These are phyloP conservation scores for Eira barbara DNA, from an alignment of 2,113 vertebrate genomes.

Conservation along the genomic window DNA sequence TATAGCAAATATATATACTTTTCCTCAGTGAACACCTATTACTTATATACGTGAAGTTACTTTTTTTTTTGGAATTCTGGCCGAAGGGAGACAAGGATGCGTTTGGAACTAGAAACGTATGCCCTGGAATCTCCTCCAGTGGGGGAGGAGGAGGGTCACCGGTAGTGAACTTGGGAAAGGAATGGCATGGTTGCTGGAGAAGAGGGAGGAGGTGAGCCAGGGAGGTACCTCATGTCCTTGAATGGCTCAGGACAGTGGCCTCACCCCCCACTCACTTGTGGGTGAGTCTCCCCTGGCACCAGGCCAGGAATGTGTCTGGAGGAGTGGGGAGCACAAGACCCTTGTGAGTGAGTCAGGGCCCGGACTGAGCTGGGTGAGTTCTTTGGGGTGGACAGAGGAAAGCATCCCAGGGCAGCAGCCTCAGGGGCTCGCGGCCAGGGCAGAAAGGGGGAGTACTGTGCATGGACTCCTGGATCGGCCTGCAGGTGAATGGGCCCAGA, in stretches of 20 bases:
- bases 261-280: rapidly evolving
- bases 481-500: rapidly evolving
- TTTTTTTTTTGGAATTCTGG: neutral
- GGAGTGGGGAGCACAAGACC: neutral
- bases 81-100: neutral
- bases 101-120: neutral
- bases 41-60: neutral
- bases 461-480: neutral
- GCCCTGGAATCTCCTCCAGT: neutral
- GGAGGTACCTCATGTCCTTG: rapidly evolving
- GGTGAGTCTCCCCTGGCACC: rapidly evolving
- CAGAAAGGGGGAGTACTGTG: rapidly evolving
- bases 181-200: neutral
- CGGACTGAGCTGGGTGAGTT: rapidly evolving
- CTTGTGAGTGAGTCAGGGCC: rapidly evolving
- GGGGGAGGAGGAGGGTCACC: neutral
- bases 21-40: neutral
- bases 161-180: neutral
- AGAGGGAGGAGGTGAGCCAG: rapidly evolving
- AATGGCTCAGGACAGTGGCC: rapidly evolving
- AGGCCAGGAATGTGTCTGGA: rapidly evolving
- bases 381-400: rapidly evolving
- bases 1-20: neutral
- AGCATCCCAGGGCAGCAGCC: neutral
- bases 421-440: rapidly evolving